Conservation (phyloP, 2,888 invertebrate genomes). For the Physocephala rufipes region DNA sequence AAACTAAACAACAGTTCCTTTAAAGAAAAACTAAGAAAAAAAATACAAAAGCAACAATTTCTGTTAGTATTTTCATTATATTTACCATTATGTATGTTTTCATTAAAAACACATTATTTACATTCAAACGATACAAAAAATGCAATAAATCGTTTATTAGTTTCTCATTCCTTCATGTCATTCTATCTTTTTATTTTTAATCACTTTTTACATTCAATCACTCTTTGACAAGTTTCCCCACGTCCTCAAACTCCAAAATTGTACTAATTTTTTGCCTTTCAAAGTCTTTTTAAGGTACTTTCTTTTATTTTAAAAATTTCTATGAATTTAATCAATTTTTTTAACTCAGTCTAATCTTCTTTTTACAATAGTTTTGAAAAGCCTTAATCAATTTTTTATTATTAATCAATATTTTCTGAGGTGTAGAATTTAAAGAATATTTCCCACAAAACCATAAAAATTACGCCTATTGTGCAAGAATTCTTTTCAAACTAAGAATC, state of each 20-base stretch:
- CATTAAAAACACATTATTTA: background rate
- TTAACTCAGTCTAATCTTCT: too few species aligned
- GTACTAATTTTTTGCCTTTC: background rate
- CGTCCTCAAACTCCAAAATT: background rate
- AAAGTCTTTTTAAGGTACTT: background rate
- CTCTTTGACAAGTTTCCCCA: too few species aligned
- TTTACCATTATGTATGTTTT: slow-evolving; percentile 3
- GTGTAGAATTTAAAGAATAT: too few species aligned
- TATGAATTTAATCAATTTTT: background rate
- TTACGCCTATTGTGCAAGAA: too few species aligned
- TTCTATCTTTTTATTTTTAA: background rate
- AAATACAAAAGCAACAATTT: slow-evolving; percentile 35
- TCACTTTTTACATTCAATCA: background rate
- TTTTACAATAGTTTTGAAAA: too few species aligned
- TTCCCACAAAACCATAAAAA: too few species aligned
- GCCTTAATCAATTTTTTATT: too few species aligned
- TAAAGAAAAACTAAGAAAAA: slow-evolving; percentile 18
- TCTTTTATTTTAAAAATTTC: background rate
- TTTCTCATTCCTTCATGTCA: background rate
- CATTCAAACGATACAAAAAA: background rate
- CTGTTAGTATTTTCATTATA: background rate
- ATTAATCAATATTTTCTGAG: too few species aligned
- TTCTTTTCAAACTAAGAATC: too few species aligned
- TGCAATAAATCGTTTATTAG: background rate
- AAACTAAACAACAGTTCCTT: slow-evolving; percentile 41